Evolutionary conservation across 2,797 vertebrate species (phyloP).

Genomic region (Malacoraja senta): DNA sequence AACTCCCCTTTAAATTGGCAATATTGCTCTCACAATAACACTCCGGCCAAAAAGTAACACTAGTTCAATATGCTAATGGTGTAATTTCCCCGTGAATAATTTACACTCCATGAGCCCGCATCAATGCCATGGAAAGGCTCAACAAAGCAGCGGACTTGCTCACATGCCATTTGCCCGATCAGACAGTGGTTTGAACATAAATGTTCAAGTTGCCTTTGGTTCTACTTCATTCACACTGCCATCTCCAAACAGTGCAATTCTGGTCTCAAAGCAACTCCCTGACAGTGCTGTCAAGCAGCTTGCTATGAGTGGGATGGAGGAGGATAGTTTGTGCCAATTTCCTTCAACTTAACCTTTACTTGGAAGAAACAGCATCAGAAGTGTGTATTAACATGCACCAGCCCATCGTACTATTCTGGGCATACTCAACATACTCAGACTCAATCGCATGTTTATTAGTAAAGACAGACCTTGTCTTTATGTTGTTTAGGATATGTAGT

Average conservation of each 20-base stretch:
- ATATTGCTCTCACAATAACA: neutral
- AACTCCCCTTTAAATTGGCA: no score
- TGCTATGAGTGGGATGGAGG: neutral
- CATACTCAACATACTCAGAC: neutral
- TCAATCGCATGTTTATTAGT: neutral
- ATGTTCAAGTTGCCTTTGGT: neutral
- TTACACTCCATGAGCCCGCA: neutral
- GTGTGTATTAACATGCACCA: neutral
- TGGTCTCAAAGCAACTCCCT: neutral
- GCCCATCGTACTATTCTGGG: neutral
- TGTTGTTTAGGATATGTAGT: neutral
- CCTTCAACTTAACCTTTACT: neutral
- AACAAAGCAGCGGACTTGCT: neutral
- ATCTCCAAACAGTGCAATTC: neutral
- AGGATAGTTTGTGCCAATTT: neutral
- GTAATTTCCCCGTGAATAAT: neutral
- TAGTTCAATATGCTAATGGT: neutral
- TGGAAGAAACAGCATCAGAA: neutral
- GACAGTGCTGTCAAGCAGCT: neutral
- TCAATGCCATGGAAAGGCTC: neutral
- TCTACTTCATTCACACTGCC: neutral
- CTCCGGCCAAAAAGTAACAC: neutral
- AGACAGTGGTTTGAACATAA: neutral
- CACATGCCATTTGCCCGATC: neutral
- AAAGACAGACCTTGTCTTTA: neutral